Evolutionary conservation across 2,888 invertebrate species (phyloP).

Genomic region (Eilema sororculum): DNA sequence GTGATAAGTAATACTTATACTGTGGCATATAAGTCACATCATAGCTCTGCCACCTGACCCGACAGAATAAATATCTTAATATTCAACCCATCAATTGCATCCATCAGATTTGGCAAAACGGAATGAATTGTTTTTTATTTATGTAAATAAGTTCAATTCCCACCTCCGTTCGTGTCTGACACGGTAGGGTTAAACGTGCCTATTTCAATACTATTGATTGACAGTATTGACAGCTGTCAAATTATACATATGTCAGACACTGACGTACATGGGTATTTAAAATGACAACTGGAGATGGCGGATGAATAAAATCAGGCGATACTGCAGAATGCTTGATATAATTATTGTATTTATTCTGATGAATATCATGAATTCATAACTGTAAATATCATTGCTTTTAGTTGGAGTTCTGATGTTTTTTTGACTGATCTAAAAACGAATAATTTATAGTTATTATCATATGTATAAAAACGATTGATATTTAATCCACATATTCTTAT

Average conservation of each 20-base stretch:
- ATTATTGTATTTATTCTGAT: neutral
- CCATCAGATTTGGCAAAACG: neutral
- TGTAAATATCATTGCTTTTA: too few species aligned
- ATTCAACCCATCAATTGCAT: constrained; percentile 6
- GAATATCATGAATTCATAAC: neutral
- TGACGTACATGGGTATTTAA: neutral
- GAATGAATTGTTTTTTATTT: neutral
- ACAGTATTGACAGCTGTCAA: constrained; percentile 10
- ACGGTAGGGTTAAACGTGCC: neutral
- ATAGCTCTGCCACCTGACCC: neutral
- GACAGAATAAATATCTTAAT: neutral
- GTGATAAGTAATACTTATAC: neutral
- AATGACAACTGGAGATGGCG: neutral
- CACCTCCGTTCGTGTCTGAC: constrained; percentile 5
- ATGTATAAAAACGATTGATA: too few species aligned
- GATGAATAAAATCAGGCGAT: neutral
- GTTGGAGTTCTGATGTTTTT: neutral
- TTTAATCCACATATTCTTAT: too few species aligned
- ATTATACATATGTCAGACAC: neutral
- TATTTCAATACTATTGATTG: constrained; percentile 8
- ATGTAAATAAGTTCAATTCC: constrained; percentile 3
- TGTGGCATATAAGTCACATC: neutral
- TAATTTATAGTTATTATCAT: too few species aligned
- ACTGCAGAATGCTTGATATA: neutral
- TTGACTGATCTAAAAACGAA: too few species aligned